phyloP scores from a whole-genome alignment of 1,140 invertebrate genomes.

The Stegodyphus dumicola region DNA sequence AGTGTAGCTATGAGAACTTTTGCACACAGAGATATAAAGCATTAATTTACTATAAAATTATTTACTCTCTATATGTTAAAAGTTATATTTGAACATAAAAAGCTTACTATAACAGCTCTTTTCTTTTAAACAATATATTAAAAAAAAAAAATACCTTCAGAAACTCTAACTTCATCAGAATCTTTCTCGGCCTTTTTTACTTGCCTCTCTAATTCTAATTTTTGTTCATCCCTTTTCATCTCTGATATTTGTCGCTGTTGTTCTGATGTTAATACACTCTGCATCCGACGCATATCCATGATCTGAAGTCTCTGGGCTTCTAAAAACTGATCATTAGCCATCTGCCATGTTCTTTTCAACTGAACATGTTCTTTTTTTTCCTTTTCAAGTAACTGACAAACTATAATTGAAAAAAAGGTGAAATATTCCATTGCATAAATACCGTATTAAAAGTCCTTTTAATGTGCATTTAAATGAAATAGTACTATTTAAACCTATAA shows the following conservation, averaged over 20 bases:
- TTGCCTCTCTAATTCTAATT: slow-evolving; percentile 45
- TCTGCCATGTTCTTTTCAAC: slow-evolving; percentile 72
- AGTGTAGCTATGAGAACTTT: too few relatives aligned
- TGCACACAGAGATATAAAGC: too few relatives aligned
- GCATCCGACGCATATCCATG: slow-evolving; percentile 70
- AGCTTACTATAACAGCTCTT: too few relatives aligned
- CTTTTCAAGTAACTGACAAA: slow-evolving; percentile 69
- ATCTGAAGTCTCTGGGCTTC: slow-evolving; percentile 72
- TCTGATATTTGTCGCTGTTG: slow-evolving; percentile 65
- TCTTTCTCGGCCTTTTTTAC: slow-evolving; percentile 40
- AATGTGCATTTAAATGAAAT: too few relatives aligned
- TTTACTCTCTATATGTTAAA: too few relatives aligned
- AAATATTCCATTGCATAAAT: too few relatives aligned
- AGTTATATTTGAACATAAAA: too few relatives aligned
- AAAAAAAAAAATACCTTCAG: slow-evolving; percentile 35
- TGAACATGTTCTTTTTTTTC: slow-evolving; percentile 70
- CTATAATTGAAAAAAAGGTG: slow-evolving; percentile 58
- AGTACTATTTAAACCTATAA: too few relatives aligned
- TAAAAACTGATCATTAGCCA: slow-evolving; percentile 73
- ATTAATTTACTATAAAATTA: too few relatives aligned
- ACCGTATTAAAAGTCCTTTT: too few relatives aligned
- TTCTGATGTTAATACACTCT: slow-evolving; percentile 69
- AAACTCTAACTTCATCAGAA: slow-evolving; percentile 7
- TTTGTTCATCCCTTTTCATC: slow-evolving; percentile 44
- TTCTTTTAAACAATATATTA: neutral